These are phyloP conservation scores for Butorides virescens DNA, from an alignment of 2,113 vertebrate species.

Conservation along the genomic window DNA sequence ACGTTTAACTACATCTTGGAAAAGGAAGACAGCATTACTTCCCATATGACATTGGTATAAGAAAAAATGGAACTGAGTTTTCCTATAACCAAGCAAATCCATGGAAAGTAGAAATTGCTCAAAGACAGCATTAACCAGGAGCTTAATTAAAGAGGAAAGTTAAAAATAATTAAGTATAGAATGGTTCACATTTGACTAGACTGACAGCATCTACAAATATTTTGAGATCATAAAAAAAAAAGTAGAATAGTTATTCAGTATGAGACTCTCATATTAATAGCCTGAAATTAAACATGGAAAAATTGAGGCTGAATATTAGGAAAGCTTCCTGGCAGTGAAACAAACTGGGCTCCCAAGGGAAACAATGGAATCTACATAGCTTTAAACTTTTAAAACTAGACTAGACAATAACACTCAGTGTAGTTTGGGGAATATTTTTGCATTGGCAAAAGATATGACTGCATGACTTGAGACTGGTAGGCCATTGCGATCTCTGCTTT, in stretches of 20 bases:
- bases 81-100: neutral
- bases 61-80: neutral
- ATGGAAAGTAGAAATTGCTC: neutral
- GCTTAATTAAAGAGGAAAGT: neutral
- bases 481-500: neutral
- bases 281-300: constrained; percentile 67
- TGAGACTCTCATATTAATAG: constrained; percentile 44
- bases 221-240: constrained; percentile 15
- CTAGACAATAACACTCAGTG: constrained; percentile 56
- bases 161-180: neutral
- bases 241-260: neutral
- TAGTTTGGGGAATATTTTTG: constrained; percentile 26
- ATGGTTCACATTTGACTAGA: neutral
- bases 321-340: constrained; percentile 61
- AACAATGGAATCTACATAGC: constrained; percentile 53
- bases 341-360: constrained; percentile 48
- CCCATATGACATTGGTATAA: neutral
- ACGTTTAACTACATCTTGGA: neutral
- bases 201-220: constrained; percentile 1
- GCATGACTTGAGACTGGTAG: neutral
- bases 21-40: neutral
- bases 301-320: constrained; percentile 52
- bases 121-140: neutral
- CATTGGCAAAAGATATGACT: neutral
- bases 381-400: constrained; percentile 55